These are phyloP conservation scores for Corvus hawaiiensis DNA, from an alignment of 2,113 vertebrate genomes.

Conservation along the genomic window DNA sequence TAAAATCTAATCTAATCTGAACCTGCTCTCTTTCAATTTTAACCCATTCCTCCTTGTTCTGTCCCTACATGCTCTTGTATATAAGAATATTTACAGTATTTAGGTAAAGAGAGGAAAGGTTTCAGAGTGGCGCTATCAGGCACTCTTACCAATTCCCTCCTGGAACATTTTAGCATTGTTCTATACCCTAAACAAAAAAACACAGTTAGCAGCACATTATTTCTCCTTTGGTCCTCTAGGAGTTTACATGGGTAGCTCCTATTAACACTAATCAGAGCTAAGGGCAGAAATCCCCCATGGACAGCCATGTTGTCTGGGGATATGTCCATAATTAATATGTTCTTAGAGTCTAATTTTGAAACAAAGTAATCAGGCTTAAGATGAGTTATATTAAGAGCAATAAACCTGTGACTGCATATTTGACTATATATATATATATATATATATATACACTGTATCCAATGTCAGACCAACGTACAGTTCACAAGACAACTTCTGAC, in stretches of 20 bases:
- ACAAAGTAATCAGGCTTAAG: conserved; percentile 34
- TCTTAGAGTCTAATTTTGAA: conserved; percentile 34
- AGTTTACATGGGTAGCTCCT: background rate
- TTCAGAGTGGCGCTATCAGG: background rate
- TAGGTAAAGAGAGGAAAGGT: background rate
- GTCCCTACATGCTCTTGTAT: background rate
- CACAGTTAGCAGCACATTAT: background rate
- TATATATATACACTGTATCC: background rate
- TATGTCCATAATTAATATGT: conserved; percentile 31
- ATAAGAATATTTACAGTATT: background rate
- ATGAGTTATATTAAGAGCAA: conserved; percentile 31
- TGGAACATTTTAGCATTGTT: background rate
- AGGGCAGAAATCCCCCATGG: background rate
- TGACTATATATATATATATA: background rate
- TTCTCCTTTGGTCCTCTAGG: background rate
- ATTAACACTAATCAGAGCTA: conserved; percentile 4
- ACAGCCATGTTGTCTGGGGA: background rate
- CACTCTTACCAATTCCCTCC: background rate
- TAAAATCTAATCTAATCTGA: background rate
- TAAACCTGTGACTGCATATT: conserved; percentile 16
- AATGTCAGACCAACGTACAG: background rate
- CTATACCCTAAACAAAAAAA: background rate
- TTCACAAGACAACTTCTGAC: background rate
- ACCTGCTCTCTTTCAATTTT: background rate
- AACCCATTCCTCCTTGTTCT: background rate